Evolutionary conservation across 2,888 invertebrate genomes (phyloP).

Genomic region (Sthenelais limicola): DNA sequence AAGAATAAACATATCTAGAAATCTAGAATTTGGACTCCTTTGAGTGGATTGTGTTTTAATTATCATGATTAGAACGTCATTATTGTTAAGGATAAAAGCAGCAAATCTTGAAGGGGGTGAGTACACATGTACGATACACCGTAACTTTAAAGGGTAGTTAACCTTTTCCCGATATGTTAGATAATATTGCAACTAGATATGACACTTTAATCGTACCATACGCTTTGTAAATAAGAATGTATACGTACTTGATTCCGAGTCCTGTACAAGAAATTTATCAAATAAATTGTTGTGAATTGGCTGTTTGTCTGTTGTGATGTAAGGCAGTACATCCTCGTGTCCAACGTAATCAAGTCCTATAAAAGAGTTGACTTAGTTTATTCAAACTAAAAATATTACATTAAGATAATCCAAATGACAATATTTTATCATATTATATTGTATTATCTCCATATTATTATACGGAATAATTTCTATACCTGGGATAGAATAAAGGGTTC

Average conservation of each 20-base stretch:
- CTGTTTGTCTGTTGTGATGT: constrained; percentile 87
- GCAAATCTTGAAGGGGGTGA: too few relatives aligned
- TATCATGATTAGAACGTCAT: too few relatives aligned
- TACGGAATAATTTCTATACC: too few relatives aligned
- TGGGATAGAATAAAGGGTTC: constrained; percentile 95
- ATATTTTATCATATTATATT: constrained; percentile 5
- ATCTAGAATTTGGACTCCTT: neutral
- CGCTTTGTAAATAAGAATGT: too few relatives aligned
- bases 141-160: too few relatives aligned
- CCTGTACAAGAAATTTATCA: constrained; percentile 91
- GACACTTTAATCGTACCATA: too few relatives aligned
- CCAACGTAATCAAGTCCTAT: constrained; percentile 95
- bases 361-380: constrained; percentile 26
- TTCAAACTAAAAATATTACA: neutral
- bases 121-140: too few relatives aligned
- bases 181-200: too few relatives aligned
- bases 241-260: constrained; percentile 82
- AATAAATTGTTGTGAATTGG: constrained; percentile 97
- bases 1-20: neutral
- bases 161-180: too few relatives aligned
- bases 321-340: constrained; percentile 97
- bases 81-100: too few relatives aligned
- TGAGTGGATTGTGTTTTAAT: too few relatives aligned
- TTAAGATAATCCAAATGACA: neutral
- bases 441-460: neutral